Evolutionary conservation across 92 coral and sea anemone species (phyloP).

Genomic region (Heliopora coerulea): DNA sequence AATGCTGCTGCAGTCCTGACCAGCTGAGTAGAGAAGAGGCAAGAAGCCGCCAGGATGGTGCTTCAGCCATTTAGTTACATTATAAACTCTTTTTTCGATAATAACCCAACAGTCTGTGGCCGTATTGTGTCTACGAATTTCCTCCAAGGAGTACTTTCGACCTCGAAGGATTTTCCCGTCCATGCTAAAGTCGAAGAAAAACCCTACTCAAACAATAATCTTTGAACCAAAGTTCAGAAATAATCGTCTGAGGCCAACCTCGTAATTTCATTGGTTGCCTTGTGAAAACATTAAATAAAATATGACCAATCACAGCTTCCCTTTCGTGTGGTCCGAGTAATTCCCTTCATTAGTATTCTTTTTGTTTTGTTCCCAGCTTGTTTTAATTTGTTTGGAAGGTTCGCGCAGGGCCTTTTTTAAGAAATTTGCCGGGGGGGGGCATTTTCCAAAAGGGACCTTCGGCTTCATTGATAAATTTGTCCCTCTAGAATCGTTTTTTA

Average conservation of each 20-base stretch:
- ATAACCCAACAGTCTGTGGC: conserved; percentile 88
- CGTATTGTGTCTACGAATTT: conserved; percentile 73
- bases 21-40: conserved; percentile 92
- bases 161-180: conserved; percentile 38
- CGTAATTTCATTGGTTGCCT: not conserved
- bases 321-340: not conserved
- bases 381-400: too few relatives aligned
- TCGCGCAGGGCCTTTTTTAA: too few relatives aligned
- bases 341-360: too few relatives aligned
- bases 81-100: conserved; percentile 76
- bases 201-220: not conserved
- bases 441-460: too few relatives aligned
- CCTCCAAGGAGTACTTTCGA: conserved; percentile 55
- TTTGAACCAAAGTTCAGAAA: conserved; percentile 6
- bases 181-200: conserved; percentile 23
- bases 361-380: too few relatives aligned
- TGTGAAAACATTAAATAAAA: not conserved
- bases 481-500: too few relatives aligned
- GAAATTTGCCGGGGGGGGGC: too few relatives aligned
- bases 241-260: not conserved
- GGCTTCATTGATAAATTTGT: too few relatives aligned
- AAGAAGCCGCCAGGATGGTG: conserved; percentile 94
- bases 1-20: conserved; percentile 92
- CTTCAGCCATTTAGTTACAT: conserved; percentile 84
- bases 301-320: not conserved